Evolutionary conservation across 2,888 invertebrate species (phyloP).

Genomic region (Cheiracanthium punctorium): DNA sequence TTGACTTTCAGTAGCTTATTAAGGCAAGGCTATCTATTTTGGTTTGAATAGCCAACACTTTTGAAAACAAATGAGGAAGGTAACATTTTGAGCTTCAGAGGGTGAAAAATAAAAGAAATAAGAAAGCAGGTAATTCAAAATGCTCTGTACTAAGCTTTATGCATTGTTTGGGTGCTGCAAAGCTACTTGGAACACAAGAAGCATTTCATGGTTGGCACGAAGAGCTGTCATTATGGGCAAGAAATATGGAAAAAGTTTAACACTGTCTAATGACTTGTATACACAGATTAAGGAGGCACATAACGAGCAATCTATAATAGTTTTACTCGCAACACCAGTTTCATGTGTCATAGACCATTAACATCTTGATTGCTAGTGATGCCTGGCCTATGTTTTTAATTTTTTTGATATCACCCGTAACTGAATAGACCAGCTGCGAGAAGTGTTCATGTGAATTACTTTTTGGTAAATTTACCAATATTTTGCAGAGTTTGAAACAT

Average conservation of each 20-base stretch:
- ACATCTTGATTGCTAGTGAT: conserved; percentile 32
- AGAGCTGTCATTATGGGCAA: conserved; percentile 54
- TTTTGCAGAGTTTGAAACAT: conserved; percentile 10
- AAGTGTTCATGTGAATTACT: not conserved
- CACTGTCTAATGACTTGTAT: conserved; percentile 38
- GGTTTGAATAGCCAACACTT: conserved; percentile 41
- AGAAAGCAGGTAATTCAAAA: conserved; percentile 35
- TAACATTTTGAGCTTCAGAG: conserved; percentile 53
- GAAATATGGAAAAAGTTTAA: conserved; percentile 38
- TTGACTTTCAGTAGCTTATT: conserved; percentile 30
- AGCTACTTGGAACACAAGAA: conserved; percentile 50
- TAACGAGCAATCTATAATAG: conserved; percentile 35
- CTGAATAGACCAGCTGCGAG: conserved; percentile 59
- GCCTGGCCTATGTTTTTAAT: conserved; percentile 20
- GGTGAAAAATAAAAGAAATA: not conserved
- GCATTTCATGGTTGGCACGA: conserved; percentile 60
- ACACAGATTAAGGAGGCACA: conserved; percentile 51
- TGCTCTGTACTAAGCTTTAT: conserved; percentile 38
- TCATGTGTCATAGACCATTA: conserved; percentile 17
- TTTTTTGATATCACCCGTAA: conserved; percentile 59
- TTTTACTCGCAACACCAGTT: conserved; percentile 54
- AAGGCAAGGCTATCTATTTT: conserved; percentile 64
- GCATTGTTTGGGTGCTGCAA: conserved; percentile 33
- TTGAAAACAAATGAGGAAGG: not conserved
- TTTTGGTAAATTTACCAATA: not conserved